Evolutionary conservation across 2,113 vertebrate genomes (phyloP), one percentile per base, ranked within the genome.

Genomic region (Alligator mississippiensis): DNA sequence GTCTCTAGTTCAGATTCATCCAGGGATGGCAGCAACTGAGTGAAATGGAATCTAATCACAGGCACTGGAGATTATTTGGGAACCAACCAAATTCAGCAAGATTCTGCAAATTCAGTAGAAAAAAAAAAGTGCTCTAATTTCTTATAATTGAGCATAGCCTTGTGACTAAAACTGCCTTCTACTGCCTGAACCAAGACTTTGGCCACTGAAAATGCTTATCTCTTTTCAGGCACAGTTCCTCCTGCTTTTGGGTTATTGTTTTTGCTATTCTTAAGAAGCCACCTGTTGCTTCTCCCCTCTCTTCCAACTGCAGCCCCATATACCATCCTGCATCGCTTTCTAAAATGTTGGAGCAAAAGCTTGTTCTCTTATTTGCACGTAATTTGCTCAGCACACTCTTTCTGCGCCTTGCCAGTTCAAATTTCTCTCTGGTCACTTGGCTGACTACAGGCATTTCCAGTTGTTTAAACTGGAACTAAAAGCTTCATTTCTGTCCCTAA

Each of bases 401-500:
- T 87, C 90, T 84, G 47, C 87, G 82, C 58, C 54, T 82, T 84
- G 82, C 28, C 54, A 83, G 30, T 8, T n/a, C 90, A 60, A 19
- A 60, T 94, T 89, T 92, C 79, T 57, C 0, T 22, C 28, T 38
- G 4, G 16, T 57, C 61, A 34, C 75, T 34, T 85, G 84, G 9
- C 16, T 86, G 38, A 28, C 11, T 25, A 70, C 55, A 66, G 34
- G 3, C 12, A 28, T 88, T 57, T 81, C 5, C 25, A 92, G 58
- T 66, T 30, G 19, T 4, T 77, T 63, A 90, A 84, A 17, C 25
- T 68, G 27, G n/a, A 94, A 87, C 75, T 57, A 90, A 92, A 57
- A 80, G 54, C 68, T 77, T 92, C 76, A 59, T 90, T 82, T 88
- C 80, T 93, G 76, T 87, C 88, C 34, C 68, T 92, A 76, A 22